Percentiles rank a stretch among this genome's conserved stretches.
Conservation (phyloP, 1,140 invertebrate species). For the Conus ventricosus region DNA sequence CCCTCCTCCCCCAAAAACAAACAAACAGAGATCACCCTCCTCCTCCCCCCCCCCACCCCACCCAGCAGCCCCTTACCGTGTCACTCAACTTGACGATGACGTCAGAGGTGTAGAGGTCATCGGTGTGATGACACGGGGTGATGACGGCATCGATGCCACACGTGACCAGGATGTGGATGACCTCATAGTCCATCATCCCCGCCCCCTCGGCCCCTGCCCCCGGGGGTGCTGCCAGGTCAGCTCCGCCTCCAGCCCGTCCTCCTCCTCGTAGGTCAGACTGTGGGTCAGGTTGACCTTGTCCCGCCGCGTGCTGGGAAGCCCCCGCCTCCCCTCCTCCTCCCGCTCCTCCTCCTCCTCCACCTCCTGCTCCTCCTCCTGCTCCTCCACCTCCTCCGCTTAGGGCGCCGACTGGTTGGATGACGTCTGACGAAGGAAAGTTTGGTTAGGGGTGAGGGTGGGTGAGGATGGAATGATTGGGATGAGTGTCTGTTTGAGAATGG, state of each 20-base stretch:
- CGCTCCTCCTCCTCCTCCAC: too few relatives aligned
- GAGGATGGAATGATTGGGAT: neutral
- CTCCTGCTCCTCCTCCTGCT: neutral
- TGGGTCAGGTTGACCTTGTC: slow-evolving; percentile 27
- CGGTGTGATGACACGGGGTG: slow-evolving; percentile 44
- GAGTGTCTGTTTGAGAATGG: too few relatives aligned
- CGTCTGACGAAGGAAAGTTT: neutral
- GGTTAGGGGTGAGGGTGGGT: neutral
- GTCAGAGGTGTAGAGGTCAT: slow-evolving; percentile 42
- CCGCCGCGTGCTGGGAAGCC: neutral
- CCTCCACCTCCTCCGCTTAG: neutral
- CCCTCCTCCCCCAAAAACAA: slow-evolving; percentile 27
- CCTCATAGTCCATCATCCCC: slow-evolving; percentile 42
- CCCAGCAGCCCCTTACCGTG: slow-evolving; percentile 31
- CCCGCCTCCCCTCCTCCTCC: neutral
- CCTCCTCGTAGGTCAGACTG: slow-evolving; percentile 31
- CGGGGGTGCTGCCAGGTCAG: slow-evolving; percentile 51
- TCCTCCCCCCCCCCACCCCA: slow-evolving; percentile 24
- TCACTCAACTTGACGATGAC: slow-evolving; percentile 20
- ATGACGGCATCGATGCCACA: slow-evolving; percentile 47
- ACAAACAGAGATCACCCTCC: neutral
- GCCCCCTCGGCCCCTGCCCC: neutral
- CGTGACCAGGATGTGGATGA: slow-evolving; percentile 48
- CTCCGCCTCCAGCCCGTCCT: slow-evolving; percentile 37
- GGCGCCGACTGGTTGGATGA: neutral